These are phyloP conservation scores for Brachyhypopomus occidentalis DNA, from an alignment of 2,113 vertebrate species.

Conservation along the genomic window DNA sequence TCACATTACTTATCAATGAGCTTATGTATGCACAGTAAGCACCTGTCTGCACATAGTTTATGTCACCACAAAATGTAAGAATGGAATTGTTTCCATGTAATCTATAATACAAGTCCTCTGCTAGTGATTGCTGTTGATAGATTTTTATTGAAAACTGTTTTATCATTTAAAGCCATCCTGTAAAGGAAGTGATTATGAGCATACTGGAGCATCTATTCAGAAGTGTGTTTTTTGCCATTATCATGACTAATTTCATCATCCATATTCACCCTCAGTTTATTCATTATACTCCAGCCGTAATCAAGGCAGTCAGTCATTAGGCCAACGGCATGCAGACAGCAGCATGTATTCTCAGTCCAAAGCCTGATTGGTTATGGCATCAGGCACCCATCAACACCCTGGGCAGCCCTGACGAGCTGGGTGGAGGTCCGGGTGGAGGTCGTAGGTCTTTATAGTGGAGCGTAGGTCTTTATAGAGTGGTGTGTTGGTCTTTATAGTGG, in stretches of 20 bases:
- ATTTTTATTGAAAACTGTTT: constrained; percentile 13
- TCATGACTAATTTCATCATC: constrained; percentile 54
- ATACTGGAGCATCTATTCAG: constrained; percentile 43
- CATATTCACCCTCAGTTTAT: constrained; percentile 56
- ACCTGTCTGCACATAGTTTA: background rate
- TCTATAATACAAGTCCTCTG: background rate
- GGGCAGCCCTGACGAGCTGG: background rate
- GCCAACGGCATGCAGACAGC: constrained; percentile 45
- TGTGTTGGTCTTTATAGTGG: no score
- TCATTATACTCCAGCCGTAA: constrained; percentile 53
- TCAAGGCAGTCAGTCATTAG: constrained; percentile 57
- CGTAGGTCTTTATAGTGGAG: no score
- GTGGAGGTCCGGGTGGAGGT: no score
- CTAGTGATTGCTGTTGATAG: background rate
- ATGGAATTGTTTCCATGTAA: background rate
- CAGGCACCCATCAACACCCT: constrained; percentile 20
- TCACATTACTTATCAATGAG: constrained; percentile 52
- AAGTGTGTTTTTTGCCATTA: constrained; percentile 49
- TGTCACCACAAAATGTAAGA: no score
- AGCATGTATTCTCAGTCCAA: constrained; percentile 43
- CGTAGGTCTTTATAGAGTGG: no score
- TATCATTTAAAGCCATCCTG: background rate
- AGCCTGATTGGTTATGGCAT: constrained; percentile 49
- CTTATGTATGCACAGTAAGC: constrained; percentile 4
- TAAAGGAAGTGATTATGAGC: constrained; percentile 7